Evolutionary conservation across 2,888 invertebrate genomes (phyloP), one percentile per base, ranked within the genome.

Genomic region (Leptinotarsa rubiginosa): DNA sequence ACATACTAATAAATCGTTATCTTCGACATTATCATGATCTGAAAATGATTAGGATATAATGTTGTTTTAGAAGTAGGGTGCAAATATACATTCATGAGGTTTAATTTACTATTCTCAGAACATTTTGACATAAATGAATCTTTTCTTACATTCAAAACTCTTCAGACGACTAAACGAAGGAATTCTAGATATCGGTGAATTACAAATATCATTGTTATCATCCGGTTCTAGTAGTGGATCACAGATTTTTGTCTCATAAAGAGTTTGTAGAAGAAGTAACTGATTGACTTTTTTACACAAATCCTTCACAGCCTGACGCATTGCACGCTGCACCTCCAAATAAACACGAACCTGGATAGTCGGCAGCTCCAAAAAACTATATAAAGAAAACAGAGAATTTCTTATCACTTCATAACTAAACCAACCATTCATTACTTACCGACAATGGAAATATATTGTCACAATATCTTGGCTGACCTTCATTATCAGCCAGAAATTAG

Each of bases 401-500:
- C 59, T 47, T 16, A 13, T 49, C 4, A n/a, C 50, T 66, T 54
- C 5, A 2, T 31, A 31, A 62, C 31, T 41, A n/a, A 15, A 7
- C 31, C 3, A 18, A 12, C 7, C 16, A 41, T 16, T 41, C 62
- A 25, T n/a, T 65, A 81, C 75, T 75, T 84, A 91, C 90, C 93
- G 91, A 87, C 92, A 92, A 80, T 94, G 94, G 84, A 93, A 93
- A 85, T 91, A 93, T 22, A 92, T 88, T 59, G 90, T 90, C 7
- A 93, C 92, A 71, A 89, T 87, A 79, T 90, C 90, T 41, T 87
- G 86, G 72, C 90, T 89, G 12, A 93, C 88, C 80, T 89, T 90
- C 85, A 93, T 88, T 74, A 94, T 92, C 31, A 93, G 87, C 94
- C 94, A 94, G 85, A 94, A 94, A 82, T 92, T 92, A 0, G 93